These are phyloP conservation scores for Natator depressus DNA, from an alignment of 2,113 vertebrate genomes.

Conservation along the genomic window DNA sequence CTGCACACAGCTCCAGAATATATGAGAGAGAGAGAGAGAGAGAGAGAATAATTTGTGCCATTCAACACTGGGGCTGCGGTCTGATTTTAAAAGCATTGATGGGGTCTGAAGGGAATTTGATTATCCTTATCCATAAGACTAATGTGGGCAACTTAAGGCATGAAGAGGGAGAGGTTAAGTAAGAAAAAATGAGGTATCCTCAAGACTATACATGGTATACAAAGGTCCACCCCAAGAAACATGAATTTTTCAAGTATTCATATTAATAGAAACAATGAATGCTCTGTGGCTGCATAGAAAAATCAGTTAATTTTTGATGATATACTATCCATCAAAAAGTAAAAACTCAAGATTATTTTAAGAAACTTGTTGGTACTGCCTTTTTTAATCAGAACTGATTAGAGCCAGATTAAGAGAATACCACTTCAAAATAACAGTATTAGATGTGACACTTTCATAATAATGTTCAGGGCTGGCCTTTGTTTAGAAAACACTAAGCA, in stretches of 20 bases:
- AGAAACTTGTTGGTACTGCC: not conserved
- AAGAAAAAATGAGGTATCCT: not conserved
- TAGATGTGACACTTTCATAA: not conserved
- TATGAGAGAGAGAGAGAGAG: not conserved
- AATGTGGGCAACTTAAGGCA: not conserved
- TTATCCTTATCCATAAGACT: not conserved
- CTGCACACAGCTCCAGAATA: not conserved
- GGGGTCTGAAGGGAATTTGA: not conserved
- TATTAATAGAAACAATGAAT: not conserved
- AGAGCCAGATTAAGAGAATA: not conserved
- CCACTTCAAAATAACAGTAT: not conserved
- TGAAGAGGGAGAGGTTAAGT: not conserved
- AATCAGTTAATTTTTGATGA: not conserved
- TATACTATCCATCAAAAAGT: not conserved
- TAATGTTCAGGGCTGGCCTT: not conserved
- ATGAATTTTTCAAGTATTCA: not conserved
- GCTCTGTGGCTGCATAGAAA: not conserved
- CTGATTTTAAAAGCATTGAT: not conserved
- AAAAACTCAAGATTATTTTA: not conserved
- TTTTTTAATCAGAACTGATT: not conserved
- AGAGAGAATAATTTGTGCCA: not conserved
- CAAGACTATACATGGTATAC: not conserved
- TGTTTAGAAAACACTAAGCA: rapidly evolving
- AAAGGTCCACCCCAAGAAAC: not conserved
- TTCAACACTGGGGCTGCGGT: not conserved